These are phyloP conservation scores for Tretioscincus oriximinensis DNA, from an alignment of 2,113 vertebrate species.

Conservation along the genomic window DNA sequence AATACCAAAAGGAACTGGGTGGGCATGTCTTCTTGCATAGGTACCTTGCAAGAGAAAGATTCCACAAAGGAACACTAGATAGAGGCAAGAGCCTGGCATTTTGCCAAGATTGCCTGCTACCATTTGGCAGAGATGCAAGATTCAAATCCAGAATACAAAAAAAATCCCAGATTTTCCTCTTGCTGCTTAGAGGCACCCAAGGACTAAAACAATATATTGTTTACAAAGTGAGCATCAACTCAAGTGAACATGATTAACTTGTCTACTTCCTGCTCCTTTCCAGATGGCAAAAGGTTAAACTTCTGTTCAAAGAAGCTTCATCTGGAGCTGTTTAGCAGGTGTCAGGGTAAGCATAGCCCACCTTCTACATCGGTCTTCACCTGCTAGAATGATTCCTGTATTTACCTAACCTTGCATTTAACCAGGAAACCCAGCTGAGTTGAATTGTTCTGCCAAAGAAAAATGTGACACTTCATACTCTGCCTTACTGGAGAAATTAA, in stretches of 20 bases:
- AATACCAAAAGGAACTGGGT: no score
- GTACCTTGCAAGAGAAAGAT: no score
- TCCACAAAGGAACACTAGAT: no score
- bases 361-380: slow-evolving; percentile 30
- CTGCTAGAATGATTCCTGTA: slow-evolving; percentile 61
- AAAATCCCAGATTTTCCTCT: no score
- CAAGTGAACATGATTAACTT: neutral
- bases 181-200: no score
- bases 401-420: slow-evolving; percentile 75
- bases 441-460: slow-evolving; percentile 64
- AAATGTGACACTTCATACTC: slow-evolving; percentile 39
- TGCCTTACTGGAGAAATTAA: slow-evolving; percentile 20
- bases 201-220: no score
- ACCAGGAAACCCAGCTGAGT: slow-evolving; percentile 69
- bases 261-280: slow-evolving; percentile 18
- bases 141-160: no score
- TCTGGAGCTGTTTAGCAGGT: slow-evolving; percentile 44
- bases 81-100: no score
- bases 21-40: no score
- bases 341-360: slow-evolving; percentile 46
- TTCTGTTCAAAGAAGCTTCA: slow-evolving; percentile 50
- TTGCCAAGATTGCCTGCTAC: no score
- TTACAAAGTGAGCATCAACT: no score
- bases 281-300: slow-evolving; percentile 50
- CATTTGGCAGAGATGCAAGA: no score